Evolutionary conservation across 2,113 vertebrate genomes (phyloP), one percentile per base, ranked within the genome.

Genomic region (Lepisosteus oculatus): DNA sequence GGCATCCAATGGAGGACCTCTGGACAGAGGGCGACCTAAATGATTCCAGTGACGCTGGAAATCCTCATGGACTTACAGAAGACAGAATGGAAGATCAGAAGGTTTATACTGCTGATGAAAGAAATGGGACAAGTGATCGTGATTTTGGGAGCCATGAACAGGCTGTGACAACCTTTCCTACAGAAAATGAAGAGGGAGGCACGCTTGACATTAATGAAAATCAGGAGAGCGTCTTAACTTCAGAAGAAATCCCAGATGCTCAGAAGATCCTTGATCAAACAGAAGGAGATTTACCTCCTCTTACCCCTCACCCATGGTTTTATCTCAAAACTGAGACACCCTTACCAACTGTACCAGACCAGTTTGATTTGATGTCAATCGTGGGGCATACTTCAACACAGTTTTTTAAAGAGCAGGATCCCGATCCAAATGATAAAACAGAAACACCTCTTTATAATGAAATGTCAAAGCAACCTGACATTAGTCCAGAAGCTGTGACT

Each of bases 401-500:
- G 54, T 9, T 67, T 55, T 54, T 59, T 57, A 13, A 7, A 3
- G 68, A 41, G 42, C 73, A 67, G 57, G 0, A 56, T 69, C 61
- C 64, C 61, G 29, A 55, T 67, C 65, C 51, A 8, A 51, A 73
- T 61, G n/a, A 43, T 43, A 41, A n/a, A 42, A 43, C 45, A 17
- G 69, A 69, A 41, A 9, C 57, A 6, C n/a, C 69, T 11, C 6
- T 8, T 69, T 62, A 78, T 8, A 66, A 13, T 14, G 55, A 77
- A 11, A 45, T 43, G 61, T 62, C 3, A 13, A 12, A 15, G 68
- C 7, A 8, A 41, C 59, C 43, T 59, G 73, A 71, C 65, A 64
- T 6, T 43, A 45, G 69, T 55, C 76, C 51, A 43, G 75, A 83
- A 66, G 75, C 59, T 8, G 45, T 66, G 14, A 80, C 76, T 67